Conservation (phyloP, 2,113 vertebrate genomes). For the Osmerus mordax region DNA sequence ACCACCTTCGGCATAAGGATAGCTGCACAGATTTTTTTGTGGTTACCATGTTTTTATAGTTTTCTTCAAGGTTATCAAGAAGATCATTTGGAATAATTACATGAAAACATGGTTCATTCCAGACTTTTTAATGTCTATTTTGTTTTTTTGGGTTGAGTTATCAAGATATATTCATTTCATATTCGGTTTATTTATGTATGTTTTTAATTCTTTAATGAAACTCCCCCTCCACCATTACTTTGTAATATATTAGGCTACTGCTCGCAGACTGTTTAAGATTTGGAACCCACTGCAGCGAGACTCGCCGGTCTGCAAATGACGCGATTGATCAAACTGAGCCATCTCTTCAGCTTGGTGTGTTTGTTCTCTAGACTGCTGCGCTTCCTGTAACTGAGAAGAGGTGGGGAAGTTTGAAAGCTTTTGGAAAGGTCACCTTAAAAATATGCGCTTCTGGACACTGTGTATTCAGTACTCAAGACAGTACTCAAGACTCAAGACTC, state of each 20-base stretch:
- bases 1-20: too few species aligned
- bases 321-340: constrained; percentile 2
- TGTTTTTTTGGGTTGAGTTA: constrained; percentile 25
- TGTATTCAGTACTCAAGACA: too few species aligned
- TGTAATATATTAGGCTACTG: neutral
- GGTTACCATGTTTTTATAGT: neutral
- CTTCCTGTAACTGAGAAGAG: constrained; percentile 20
- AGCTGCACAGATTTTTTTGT: neutral
- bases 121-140: constrained; percentile 31
- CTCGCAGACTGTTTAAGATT: constrained; percentile 1
- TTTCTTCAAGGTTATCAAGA: constrained; percentile 8
- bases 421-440: neutral
- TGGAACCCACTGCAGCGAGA: neutral
- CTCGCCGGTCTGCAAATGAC: constrained; percentile 1
- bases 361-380: constrained; percentile 19
- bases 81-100: constrained; percentile 42
- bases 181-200: neutral
- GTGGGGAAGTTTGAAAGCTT: constrained; percentile 10
- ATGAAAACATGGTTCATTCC: constrained; percentile 50
- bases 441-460: too few species aligned
- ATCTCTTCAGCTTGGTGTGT: constrained; percentile 21
- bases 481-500: too few species aligned
- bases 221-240: neutral
- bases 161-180: constrained; percentile 14
- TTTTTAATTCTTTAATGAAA: too few species aligned